phyloP scores from a whole-genome alignment of 2,113 vertebrate genomes.

The Gnathonemus echidnorhynchus region DNA sequence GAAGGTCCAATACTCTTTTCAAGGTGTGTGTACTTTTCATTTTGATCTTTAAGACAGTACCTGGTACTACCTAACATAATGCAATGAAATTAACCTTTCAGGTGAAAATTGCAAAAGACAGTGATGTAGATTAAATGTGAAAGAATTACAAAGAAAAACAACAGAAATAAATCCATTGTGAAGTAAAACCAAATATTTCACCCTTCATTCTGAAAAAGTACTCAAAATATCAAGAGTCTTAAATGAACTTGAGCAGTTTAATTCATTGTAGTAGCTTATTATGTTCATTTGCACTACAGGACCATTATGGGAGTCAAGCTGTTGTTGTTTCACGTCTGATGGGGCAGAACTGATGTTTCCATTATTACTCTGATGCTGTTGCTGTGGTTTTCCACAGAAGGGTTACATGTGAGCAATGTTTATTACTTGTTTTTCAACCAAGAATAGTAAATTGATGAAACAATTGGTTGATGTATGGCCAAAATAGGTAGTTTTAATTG shows the following conservation, averaged over 20 bases:
- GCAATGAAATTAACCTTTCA: neutral
- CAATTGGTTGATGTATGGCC: neutral
- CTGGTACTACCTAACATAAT: neutral
- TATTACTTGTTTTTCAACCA: neutral
- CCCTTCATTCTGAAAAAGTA: neutral
- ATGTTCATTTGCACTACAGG: neutral
- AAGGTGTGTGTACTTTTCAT: neutral
- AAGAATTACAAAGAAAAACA: neutral
- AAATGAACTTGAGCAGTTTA: neutral
- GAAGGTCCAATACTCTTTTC: neutral
- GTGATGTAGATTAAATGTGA: neutral
- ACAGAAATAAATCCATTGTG: neutral
- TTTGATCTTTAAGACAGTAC: neutral
- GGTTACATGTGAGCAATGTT: neutral
- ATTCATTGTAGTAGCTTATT: neutral
- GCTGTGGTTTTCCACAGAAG: neutral
- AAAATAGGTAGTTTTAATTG: neutral
- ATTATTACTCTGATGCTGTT: neutral
- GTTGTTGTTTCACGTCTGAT: neutral
- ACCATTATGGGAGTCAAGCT: constrained; percentile 7
- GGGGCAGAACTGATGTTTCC: constrained; percentile 2
- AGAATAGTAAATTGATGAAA: neutral
- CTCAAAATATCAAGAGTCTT: neutral
- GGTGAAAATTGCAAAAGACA: neutral
- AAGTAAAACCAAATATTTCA: neutral